Evolutionary conservation across 2,113 vertebrate species (phyloP).

Genomic region (Cebidichthys violaceus): DNA sequence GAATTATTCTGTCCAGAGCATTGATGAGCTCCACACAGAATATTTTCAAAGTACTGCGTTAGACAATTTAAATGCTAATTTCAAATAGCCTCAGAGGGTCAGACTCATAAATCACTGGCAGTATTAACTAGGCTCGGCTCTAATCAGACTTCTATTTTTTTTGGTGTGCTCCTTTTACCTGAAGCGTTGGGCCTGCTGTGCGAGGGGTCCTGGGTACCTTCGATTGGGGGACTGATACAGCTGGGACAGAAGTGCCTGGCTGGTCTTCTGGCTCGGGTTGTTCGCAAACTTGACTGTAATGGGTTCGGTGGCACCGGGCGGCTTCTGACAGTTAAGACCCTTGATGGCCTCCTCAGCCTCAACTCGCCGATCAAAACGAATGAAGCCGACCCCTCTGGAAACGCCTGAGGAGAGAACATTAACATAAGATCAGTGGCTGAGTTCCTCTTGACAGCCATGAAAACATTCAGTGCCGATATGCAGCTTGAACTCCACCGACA

Average conservation of each 20-base stretch:
- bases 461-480: background rate
- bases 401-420: conserved; percentile 82
- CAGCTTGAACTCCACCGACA: background rate
- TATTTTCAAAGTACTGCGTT: conserved; percentile 54
- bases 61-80: conserved; percentile 59
- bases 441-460: background rate
- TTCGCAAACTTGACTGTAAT: conserved; percentile 99
- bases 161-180: conserved; percentile 87
- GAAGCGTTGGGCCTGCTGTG: conserved; percentile 99
- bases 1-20: conserved; percentile 61
- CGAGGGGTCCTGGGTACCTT: conserved; percentile 96
- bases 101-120: conserved; percentile 44
- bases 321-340: conserved; percentile 98
- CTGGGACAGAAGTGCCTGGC: conserved; percentile 97
- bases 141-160: conserved; percentile 35
- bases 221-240: conserved; percentile 98
- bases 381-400: conserved; percentile 98
- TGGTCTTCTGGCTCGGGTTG: conserved; percentile 99
- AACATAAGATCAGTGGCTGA: background rate
- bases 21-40: conserved; percentile 60
- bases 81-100: conserved; percentile 42
- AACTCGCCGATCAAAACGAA: conserved; percentile 97
- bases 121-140: conserved; percentile 29
- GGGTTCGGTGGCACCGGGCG: conserved; percentile 93
- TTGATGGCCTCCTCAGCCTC: conserved; percentile 99